Evolutionary conservation across 2,113 vertebrate genomes (phyloP).

Genomic region (Lophochroa leadbeateri): DNA sequence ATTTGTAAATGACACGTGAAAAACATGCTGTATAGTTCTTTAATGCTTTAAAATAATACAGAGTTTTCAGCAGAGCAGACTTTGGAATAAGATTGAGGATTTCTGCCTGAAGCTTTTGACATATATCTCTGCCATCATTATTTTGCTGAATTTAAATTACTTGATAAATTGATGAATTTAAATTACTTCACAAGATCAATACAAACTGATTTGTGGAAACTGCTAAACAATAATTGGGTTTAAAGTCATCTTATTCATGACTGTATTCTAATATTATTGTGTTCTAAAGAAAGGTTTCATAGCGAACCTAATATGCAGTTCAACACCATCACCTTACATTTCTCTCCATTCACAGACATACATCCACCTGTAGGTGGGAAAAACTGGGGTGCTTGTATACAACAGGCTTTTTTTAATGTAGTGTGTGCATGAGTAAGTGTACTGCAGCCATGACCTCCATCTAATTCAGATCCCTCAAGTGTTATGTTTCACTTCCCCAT

Average conservation of each 20-base stretch:
- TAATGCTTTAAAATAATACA: neutral
- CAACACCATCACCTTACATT: neutral
- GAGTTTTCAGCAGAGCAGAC: neutral
- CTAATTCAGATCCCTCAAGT: neutral
- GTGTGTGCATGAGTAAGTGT: neutral
- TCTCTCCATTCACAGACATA: neutral
- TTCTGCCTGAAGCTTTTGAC: slow-evolving; percentile 8
- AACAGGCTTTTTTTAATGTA: neutral
- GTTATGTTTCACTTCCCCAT: neutral
- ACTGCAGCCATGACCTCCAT: neutral
- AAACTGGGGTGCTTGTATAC: neutral
- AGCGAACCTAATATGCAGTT: neutral
- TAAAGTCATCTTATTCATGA: neutral
- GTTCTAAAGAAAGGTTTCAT: neutral
- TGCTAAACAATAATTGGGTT: neutral
- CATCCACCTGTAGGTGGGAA: neutral
- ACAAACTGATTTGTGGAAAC: slow-evolving; percentile 9
- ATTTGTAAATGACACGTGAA: neutral
- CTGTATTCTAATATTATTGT: neutral
- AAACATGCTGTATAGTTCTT: neutral
- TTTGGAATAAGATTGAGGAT: neutral
- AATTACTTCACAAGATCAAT: neutral
- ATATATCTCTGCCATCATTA: neutral
- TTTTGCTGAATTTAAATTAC: slow-evolving; percentile 12
- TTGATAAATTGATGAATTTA: slow-evolving; percentile 20